Percentiles rank a stretch among this genome's conserved stretches.
Conservation (phyloP, 2,888 invertebrate species). For the Germaria angustata region DNA sequence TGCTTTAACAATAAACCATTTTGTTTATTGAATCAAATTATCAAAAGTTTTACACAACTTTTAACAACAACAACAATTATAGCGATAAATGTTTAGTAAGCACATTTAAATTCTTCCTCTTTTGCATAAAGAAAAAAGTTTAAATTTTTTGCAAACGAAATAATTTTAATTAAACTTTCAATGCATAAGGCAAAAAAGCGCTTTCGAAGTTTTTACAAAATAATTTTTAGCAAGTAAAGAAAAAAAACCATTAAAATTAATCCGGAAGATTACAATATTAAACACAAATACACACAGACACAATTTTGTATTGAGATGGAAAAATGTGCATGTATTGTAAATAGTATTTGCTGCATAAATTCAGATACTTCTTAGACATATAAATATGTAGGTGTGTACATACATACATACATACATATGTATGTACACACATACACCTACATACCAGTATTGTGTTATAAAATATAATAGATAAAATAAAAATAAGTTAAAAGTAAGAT, state of each 20-base stretch:
- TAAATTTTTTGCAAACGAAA: constrained; percentile 50
- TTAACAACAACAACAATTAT: constrained; percentile 6
- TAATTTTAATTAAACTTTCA: constrained; percentile 64
- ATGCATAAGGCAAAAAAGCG: constrained; percentile 16
- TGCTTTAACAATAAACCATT: constrained; percentile 1
- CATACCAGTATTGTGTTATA: too few relatives aligned
- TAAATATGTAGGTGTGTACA: neutral
- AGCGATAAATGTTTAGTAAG: constrained; percentile 18
- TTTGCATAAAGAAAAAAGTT: constrained; percentile 30
- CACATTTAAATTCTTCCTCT: neutral
- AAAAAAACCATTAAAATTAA: constrained; percentile 62
- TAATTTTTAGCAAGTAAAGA: constrained; percentile 25
- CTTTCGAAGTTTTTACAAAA: constrained; percentile 50
- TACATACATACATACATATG: too few relatives aligned
- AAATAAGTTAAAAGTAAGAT: too few relatives aligned
- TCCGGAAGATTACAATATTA: constrained; percentile 59
- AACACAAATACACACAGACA: neutral
- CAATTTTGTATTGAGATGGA: constrained; percentile 7
- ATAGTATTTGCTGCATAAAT: constrained; percentile 4
- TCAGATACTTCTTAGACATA: too few relatives aligned
- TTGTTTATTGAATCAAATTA: constrained; percentile 39
- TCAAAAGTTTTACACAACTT: constrained; percentile 34
- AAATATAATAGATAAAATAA: too few relatives aligned
- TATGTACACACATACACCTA: too few relatives aligned
- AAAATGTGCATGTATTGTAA: neutral